These are phyloP conservation scores for Podiceps cristatus DNA, from an alignment of 2,113 vertebrate species.

Conservation along the genomic window DNA sequence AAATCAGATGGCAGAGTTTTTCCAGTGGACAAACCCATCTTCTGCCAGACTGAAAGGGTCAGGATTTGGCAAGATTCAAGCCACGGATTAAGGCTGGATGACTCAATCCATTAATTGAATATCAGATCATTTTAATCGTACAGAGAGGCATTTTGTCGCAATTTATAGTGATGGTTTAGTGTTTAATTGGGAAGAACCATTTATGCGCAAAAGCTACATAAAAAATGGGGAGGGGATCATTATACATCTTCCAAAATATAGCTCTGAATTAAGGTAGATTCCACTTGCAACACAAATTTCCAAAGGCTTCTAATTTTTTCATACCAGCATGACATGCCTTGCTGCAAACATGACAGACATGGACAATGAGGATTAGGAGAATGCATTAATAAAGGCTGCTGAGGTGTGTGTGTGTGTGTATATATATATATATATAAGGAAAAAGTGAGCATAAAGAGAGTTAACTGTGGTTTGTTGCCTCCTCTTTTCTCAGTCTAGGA, in stretches of 20 bases:
- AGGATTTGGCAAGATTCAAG: not conserved
- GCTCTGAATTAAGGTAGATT: not conserved
- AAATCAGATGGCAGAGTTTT: not conserved
- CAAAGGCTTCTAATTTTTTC: not conserved
- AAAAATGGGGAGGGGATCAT: not conserved
- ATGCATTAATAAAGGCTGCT: not conserved
- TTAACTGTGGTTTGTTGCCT: not conserved
- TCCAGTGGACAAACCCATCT: not conserved
- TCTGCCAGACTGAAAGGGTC: not conserved
- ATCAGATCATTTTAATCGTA: not conserved
- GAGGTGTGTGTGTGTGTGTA: no score
- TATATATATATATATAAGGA: not conserved
- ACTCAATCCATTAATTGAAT: not conserved
- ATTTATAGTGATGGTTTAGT: not conserved
- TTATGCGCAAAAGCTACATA: not conserved
- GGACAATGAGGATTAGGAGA: not conserved
- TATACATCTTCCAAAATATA: not conserved
- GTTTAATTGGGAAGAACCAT: not conserved
- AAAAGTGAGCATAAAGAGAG: not conserved
- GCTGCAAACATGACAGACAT: not conserved
- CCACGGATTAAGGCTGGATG: not conserved
- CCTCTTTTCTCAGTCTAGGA: slow-evolving; percentile 49
- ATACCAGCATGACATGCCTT: not conserved
- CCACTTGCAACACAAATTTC: not conserved
- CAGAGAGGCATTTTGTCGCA: not conserved